Conservation (phyloP, 2,888 invertebrate genomes). For the Drosophila borealis region DNA sequence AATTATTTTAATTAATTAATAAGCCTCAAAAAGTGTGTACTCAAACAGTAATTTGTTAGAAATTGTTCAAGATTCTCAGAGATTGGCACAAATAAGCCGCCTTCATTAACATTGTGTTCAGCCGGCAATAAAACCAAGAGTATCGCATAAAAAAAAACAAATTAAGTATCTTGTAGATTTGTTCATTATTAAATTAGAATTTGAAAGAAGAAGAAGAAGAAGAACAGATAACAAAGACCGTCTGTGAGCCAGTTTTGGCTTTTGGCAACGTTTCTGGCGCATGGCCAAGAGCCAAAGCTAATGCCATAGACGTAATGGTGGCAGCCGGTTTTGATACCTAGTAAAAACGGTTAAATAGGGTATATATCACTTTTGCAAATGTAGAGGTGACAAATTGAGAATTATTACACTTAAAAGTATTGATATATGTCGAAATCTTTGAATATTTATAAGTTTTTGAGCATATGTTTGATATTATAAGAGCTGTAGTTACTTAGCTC, state of each 20-base stretch:
- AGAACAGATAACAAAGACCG: conserved; percentile 25
- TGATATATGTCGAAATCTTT: too few species aligned
- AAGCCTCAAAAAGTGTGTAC: background rate
- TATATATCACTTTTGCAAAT: background rate
- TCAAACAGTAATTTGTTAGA: background rate
- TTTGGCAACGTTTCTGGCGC: conserved; percentile 57
- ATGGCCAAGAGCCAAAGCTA: conserved; percentile 61
- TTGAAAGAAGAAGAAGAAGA: conserved; percentile 10
- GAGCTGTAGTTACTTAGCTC: too few species aligned
- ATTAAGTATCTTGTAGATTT: conserved; percentile 43
- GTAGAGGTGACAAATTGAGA: too few species aligned
- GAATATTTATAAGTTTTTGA: too few species aligned
- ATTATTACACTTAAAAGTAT: too few species aligned
- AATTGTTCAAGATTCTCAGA: background rate
- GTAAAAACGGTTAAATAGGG: background rate
- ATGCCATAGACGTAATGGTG: conserved; percentile 38
- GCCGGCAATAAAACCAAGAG: conserved; percentile 17
- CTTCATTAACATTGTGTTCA: conserved; percentile 11
- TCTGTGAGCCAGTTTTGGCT: conserved; percentile 35
- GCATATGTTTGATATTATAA: too few species aligned
- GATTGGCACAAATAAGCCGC: conserved; percentile 3
- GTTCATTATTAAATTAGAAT: conserved; percentile 53
- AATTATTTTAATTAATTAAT: background rate
- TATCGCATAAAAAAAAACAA: conserved; percentile 22
- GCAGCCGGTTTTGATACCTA: conserved; percentile 54